Evolutionary conservation across 1,140 invertebrate species (phyloP), one percentile per base, ranked within the genome.

Genomic region (Batillaria attramentaria): DNA sequence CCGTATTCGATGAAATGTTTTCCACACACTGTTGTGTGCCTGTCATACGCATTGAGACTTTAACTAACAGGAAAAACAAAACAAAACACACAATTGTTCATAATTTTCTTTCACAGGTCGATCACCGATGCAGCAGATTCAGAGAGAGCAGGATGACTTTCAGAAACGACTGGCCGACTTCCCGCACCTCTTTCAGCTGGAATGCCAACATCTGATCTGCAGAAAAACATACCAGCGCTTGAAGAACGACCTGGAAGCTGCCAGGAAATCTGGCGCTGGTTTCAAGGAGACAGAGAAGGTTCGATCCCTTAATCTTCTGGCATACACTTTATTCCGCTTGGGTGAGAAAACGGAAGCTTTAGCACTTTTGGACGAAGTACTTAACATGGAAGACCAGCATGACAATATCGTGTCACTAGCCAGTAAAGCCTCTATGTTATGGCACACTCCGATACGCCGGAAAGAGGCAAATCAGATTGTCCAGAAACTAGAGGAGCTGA

Each of bases 351-450:
- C 1, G 16, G 41, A 43, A 16, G 68, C 68, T 10, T 31, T 70
- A 42, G 41, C n/a, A 46, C 37, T 31, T 28, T 46, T 13, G 3
- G 41, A 70, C 3, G n/a, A 43, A 46, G 68, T 70, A 28, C 28
- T 70, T 10, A 37, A 43, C n/a, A 70, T 70, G 68, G 41, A 43
- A 10, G 68, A 46, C 50, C 68, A 70, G 42, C 20, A 37, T 3
- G 31, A 46, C 41, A 70, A 70, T 42, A 70, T 70, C 68, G 68
- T 70, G 4, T 43, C 68, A 3, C 42, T 70, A 42, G 68, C 68
- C 68, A 70, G 50, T 28, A 70, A 70, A 37, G 41, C 42, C 41
- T 46, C 10, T 42, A 43, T 70, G 68, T 28, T 46, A 2, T n/a
- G n/a, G n/a, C 28, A 42, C 24, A 0, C 10, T 24, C 1, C 13